Evolutionary conservation across 2,113 vertebrate genomes (phyloP).

Genomic region (Centropus bengalensis): DNA sequence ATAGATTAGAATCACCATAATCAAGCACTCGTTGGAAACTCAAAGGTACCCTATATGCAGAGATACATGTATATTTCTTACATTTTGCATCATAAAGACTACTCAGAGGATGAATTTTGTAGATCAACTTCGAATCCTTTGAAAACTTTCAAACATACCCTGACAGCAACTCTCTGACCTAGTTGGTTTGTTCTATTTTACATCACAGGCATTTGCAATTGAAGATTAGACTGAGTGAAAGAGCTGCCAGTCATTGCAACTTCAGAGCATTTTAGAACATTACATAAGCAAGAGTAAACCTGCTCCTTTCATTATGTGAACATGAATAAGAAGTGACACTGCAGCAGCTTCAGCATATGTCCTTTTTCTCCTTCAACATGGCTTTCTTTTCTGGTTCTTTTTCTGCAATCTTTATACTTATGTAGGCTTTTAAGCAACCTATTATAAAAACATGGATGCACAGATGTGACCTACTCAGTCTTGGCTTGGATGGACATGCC

Average conservation of each 20-base stretch:
- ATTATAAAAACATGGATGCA: neutral
- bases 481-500: neutral
- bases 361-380: neutral
- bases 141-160: neutral
- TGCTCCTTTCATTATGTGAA: neutral
- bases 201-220: neutral
- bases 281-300: neutral
- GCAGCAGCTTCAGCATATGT: neutral
- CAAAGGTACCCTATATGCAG: neutral
- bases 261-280: neutral
- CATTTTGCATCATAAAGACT: neutral
- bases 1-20: neutral
- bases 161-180: neutral
- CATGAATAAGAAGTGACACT: neutral
- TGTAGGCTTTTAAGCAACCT: neutral
- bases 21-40: neutral
- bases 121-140: neutral
- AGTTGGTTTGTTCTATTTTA: neutral
- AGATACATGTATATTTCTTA: neutral
- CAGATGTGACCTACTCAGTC: neutral
- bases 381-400: neutral
- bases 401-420: neutral
- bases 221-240: neutral
- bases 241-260: neutral
- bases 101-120: neutral